phyloP scores from a whole-genome alignment of 2,888 invertebrate genomes.

The Myopa tessellatipennis region DNA sequence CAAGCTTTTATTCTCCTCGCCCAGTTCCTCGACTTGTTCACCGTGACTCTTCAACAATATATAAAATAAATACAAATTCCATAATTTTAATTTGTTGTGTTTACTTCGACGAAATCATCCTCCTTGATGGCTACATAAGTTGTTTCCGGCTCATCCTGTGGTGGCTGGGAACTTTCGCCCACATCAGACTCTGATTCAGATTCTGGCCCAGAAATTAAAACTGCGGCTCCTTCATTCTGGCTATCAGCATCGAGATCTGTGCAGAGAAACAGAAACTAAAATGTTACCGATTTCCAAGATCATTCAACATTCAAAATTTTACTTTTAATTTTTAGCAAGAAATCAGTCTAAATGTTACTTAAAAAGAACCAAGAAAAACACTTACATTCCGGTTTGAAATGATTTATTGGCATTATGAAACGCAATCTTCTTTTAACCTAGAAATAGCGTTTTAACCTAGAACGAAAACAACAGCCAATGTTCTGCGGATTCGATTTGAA shows the following conservation, averaged over 20 bases:
- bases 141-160: slow-evolving; percentile 71
- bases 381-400: too few species aligned
- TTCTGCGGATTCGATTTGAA: too few species aligned
- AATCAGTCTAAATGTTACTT: too few species aligned
- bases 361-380: too few species aligned
- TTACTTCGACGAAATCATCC: slow-evolving; percentile 74
- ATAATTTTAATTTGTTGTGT: slow-evolving; percentile 40
- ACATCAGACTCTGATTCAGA: slow-evolving; percentile 75
- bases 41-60: slow-evolving; percentile 64
- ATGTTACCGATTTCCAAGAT: background rate
- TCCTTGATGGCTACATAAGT: slow-evolving; percentile 71
- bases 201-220: slow-evolving; percentile 66
- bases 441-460: too few species aligned
- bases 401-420: too few species aligned
- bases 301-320: background rate
- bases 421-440: too few species aligned
- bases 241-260: slow-evolving; percentile 79
- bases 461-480: too few species aligned
- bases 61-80: background rate
- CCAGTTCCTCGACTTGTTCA: slow-evolving; percentile 90
- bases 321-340: too few species aligned
- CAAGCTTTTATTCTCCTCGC: slow-evolving; percentile 93
- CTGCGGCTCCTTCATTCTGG: slow-evolving; percentile 74
- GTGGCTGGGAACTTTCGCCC: slow-evolving; percentile 52
- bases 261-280: slow-evolving; percentile 16